phyloP scores from a whole-genome alignment of 2,888 invertebrate species.

The Aphodius granarius region DNA sequence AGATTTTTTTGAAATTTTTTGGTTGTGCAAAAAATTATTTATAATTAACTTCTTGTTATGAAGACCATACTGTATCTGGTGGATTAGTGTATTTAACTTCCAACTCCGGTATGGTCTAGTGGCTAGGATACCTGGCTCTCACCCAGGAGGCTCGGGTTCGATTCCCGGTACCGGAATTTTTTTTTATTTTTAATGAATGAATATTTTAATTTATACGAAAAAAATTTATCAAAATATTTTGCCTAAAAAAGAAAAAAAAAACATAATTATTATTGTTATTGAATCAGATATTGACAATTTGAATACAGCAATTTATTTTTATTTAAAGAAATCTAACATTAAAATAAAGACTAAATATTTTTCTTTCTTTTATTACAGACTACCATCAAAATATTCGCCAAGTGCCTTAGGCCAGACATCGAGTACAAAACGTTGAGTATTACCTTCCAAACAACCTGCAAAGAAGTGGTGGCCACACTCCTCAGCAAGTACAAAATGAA shows the following conservation, averaged over 20 bases:
- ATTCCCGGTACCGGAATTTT: conserved; percentile 69
- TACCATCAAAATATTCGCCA: conserved; percentile 88
- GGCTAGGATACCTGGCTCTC: conserved; percentile 74
- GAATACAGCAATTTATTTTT: not conserved
- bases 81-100: not conserved
- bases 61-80: no score
- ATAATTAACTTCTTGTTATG: no score
- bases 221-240: no score
- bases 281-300: no score
- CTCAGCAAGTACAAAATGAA: conserved; percentile 85
- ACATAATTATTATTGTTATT: no score
- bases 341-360: no score
- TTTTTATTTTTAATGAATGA: conserved; percentile 42
- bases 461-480: conserved; percentile 82
- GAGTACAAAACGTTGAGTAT: conserved; percentile 94
- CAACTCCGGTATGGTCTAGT: conserved; percentile 65
- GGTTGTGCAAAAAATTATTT: no score
- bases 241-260: no score
- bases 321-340: no score
- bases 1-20: no score
- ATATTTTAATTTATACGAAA: no score
- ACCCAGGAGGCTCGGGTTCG: conserved; percentile 76
- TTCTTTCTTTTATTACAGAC: conserved; percentile 68
- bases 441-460: conserved; percentile 84
- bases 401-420: conserved; percentile 87